A percentile compares a stretch with the other conserved stretches of the same genome.
Conservation (phyloP, 2,113 vertebrate genomes). For the Pseudolaguvia tuberculata region DNA sequence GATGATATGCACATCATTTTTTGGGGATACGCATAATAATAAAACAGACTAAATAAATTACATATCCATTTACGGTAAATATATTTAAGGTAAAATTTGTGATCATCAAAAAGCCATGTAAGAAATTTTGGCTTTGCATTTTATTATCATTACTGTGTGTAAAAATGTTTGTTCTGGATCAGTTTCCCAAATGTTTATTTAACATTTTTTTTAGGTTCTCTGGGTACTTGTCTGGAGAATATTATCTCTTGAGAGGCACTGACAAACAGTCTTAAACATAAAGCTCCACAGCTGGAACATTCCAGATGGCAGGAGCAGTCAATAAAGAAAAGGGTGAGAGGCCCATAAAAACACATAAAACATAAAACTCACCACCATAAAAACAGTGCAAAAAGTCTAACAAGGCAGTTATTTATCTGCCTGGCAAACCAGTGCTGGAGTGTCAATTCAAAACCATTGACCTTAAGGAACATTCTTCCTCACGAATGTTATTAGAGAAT, state of each 20-base stretch:
- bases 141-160: neutral
- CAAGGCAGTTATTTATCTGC: conserved; percentile 60
- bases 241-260: conserved; percentile 35
- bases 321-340: conserved; percentile 61
- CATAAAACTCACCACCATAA: conserved; percentile 50
- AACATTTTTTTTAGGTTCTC: neutral
- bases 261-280: conserved; percentile 53
- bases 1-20: neutral
- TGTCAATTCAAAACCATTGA: conserved; percentile 49
- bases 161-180: conserved; percentile 10
- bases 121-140: conserved; percentile 6
- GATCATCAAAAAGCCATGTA: conserved; percentile 1
- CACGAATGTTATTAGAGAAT: conserved; percentile 54
- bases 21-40: too few species aligned
- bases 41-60: too few species aligned
- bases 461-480: conserved; percentile 52
- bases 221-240: conserved; percentile 31
- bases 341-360: conserved; percentile 53
- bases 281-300: conserved; percentile 55
- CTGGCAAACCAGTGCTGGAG: conserved; percentile 50
- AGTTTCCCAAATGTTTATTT: conserved; percentile 21
- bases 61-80: neutral
- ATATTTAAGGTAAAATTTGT: neutral
- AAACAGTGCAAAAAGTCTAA: conserved; percentile 56
- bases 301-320: conserved; percentile 63